These are phyloP conservation scores for Sussaba pulchella DNA, from an alignment of 2,888 invertebrate genomes.

Conservation along the genomic window DNA sequence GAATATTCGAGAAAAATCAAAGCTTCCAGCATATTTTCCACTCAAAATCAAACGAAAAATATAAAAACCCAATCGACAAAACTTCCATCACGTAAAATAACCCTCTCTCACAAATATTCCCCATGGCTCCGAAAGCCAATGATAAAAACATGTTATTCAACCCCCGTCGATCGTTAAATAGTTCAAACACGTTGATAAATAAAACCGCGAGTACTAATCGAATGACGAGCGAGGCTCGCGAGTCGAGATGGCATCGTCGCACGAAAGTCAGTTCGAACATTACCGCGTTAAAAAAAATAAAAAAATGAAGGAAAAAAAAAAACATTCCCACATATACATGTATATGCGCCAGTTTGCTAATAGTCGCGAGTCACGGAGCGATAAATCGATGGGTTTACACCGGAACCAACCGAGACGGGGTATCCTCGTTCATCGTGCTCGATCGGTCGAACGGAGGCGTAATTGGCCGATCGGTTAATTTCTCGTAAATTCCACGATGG, in stretches of 20 bases:
- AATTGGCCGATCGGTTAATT: conserved; percentile 79
- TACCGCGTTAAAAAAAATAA: no score
- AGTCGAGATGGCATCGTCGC: conserved; percentile 19
- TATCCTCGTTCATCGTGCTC: conserved; percentile 70
- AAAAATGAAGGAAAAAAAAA: no score
- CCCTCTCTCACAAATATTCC: no score
- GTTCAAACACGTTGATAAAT: conserved; percentile 13
- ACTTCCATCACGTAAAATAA: no score
- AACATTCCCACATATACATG: neutral
- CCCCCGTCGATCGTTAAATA: neutral
- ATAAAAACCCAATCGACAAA: no score
- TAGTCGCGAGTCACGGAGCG: conserved; percentile 63
- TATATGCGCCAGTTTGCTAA: conserved; percentile 46
- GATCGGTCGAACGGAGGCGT: conserved; percentile 70
- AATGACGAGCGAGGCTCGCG: conserved; percentile 29
- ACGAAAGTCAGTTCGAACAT: no score
- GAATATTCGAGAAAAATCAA: no score
- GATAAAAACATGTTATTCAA: neutral
- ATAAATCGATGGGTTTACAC: conserved; percentile 72
- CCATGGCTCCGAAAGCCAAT: no score
- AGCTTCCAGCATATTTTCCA: no score
- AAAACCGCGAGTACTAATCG: conserved; percentile 39
- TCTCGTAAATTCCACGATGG: conserved; percentile 73
- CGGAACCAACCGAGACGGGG: conserved; percentile 70
- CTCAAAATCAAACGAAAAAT: no score